A percentile compares a stretch with the other conserved stretches of the same genome.
These are phyloP conservation scores for Reticulitermes lucifugus DNA, from an alignment of 2,888 invertebrate genomes.

Conservation along the genomic window DNA sequence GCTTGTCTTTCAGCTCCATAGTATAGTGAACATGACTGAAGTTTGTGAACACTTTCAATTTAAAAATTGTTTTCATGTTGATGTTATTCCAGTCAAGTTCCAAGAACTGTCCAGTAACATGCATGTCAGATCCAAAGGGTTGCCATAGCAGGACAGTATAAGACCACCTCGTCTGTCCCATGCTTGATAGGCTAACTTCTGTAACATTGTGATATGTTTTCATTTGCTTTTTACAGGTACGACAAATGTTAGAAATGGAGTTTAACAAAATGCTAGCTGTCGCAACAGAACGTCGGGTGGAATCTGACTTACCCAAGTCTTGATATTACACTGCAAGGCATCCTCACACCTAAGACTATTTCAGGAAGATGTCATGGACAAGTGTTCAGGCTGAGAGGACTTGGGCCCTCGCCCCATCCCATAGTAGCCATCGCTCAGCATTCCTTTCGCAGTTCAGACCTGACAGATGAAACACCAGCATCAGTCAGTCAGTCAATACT, in stretches of 20 bases:
- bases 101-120: too few relatives aligned
- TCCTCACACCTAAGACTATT: slow-evolving; percentile 51
- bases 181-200: too few relatives aligned
- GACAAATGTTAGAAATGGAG: slow-evolving; percentile 92
- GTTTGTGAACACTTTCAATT: too few relatives aligned
- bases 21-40: too few relatives aligned
- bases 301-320: slow-evolving; percentile 65
- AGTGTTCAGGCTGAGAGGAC: slow-evolving; percentile 35
- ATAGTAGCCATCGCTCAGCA: slow-evolving; percentile 29
- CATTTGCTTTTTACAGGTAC: slow-evolving; percentile 73
- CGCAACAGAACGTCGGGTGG: slow-evolving; percentile 84
- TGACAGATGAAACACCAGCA: slow-evolving; percentile 11
- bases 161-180: too few relatives aligned
- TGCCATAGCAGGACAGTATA: too few relatives aligned
- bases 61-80: too few relatives aligned
- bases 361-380: slow-evolving; percentile 12
- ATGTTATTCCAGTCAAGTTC: too few relatives aligned
- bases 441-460: slow-evolving; percentile 30
- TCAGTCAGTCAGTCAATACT: background rate
- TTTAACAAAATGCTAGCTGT: slow-evolving; percentile 86
- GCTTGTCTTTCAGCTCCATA: too few relatives aligned
- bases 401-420: slow-evolving; percentile 29
- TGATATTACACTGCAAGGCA: slow-evolving; percentile 62
- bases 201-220: too few relatives aligned
- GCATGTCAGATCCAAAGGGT: too few relatives aligned